Conservation (phyloP, 2,888 invertebrate species). For the Andrena dorsata region DNA sequence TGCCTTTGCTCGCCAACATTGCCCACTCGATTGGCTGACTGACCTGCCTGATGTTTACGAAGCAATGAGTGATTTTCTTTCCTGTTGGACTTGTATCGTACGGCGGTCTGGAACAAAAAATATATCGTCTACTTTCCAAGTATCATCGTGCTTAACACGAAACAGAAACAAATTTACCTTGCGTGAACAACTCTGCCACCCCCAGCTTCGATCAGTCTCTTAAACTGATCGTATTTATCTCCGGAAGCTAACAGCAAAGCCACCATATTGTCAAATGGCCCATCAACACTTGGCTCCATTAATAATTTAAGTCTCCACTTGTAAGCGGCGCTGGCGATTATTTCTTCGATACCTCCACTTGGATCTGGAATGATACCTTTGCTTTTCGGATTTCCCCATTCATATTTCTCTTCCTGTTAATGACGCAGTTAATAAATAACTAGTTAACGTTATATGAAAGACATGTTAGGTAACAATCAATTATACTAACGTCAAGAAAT, state of each 20-base stretch:
- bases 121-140: background rate
- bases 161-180: conserved; percentile 84
- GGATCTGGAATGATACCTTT: conserved; percentile 85
- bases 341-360: conserved; percentile 83
- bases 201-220: conserved; percentile 91
- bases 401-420: conserved; percentile 91
- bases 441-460: background rate
- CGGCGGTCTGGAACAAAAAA: conserved; percentile 76
- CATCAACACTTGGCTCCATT: conserved; percentile 79
- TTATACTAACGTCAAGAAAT: conserved; percentile 88
- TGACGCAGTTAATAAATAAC: background rate
- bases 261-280: conserved; percentile 85
- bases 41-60: conserved; percentile 87
- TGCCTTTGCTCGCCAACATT: conserved; percentile 86
- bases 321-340: conserved; percentile 87
- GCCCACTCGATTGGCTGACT: conserved; percentile 86
- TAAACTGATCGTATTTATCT: conserved; percentile 88
- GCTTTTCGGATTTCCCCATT: conserved; percentile 93
- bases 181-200: conserved; percentile 89
- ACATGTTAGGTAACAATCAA: background rate
- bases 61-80: conserved; percentile 89
- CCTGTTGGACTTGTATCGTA: conserved; percentile 79
- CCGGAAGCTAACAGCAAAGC: conserved; percentile 88
- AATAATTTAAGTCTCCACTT: conserved; percentile 89
- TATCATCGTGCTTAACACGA: background rate